phyloP scores from a whole-genome alignment of 2,888 invertebrate genomes.

The Tetranychus truncatus region DNA sequence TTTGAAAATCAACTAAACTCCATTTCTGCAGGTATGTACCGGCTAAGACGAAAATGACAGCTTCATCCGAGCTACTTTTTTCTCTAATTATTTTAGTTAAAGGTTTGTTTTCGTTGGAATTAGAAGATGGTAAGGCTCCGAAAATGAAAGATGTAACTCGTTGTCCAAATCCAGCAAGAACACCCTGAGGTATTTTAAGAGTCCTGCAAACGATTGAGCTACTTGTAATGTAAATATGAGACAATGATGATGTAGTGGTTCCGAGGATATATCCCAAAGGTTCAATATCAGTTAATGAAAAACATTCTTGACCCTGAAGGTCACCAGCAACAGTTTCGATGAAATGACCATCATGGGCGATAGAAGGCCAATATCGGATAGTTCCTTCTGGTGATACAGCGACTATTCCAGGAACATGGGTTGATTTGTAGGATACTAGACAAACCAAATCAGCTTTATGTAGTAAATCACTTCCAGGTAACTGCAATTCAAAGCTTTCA shows the following conservation, averaged over 20 bases:
- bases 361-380: slow-evolving; percentile 76
- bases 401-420: slow-evolving; percentile 40
- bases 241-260: slow-evolving; percentile 73
- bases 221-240: slow-evolving; percentile 49
- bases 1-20: slow-evolving; percentile 22
- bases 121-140: slow-evolving; percentile 38
- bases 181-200: slow-evolving; percentile 34
- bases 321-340: slow-evolving; percentile 59
- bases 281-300: slow-evolving; percentile 31
- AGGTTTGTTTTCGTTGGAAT: slow-evolving; percentile 34
- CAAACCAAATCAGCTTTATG: slow-evolving; percentile 44
- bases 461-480: slow-evolving; percentile 77
- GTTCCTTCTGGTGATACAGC: slow-evolving; percentile 83
- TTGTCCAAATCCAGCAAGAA: slow-evolving; percentile 63
- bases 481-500: slow-evolving; percentile 46
- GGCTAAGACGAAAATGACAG: slow-evolving; percentile 23
- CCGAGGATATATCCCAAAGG: slow-evolving; percentile 61
- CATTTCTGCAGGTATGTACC: slow-evolving; percentile 18
- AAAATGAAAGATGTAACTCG: slow-evolving; percentile 62
- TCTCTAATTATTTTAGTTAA: slow-evolving; percentile 46
- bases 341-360: slow-evolving; percentile 67
- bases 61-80: slow-evolving; percentile 30
- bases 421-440: slow-evolving; percentile 43
- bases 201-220: slow-evolving; percentile 34
- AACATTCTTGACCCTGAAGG: slow-evolving; percentile 43